Percentiles rank a stretch among this genome's conserved stretches.
These are phyloP conservation scores for Sphaerophoria rueppellii DNA, from an alignment of 2,888 invertebrate species.

Conservation along the genomic window DNA sequence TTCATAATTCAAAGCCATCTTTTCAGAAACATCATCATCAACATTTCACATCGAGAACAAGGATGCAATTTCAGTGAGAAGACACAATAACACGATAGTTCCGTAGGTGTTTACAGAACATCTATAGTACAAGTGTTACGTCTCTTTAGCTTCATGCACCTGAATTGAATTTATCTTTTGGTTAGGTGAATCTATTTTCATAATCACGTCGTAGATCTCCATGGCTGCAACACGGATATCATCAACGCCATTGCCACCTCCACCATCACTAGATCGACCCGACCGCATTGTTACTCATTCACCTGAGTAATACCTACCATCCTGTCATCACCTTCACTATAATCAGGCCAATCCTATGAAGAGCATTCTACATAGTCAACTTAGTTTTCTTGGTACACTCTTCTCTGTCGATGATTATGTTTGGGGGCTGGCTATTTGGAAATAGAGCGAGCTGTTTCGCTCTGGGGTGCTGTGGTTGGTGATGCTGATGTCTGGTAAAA, in stretches of 20 bases:
- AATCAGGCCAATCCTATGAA: not conserved
- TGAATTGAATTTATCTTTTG: conserved; percentile 40
- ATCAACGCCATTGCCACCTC: not conserved
- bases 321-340: conserved; percentile 6
- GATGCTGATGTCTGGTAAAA: conserved; percentile 58
- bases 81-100: conserved; percentile 6
- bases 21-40: conserved; percentile 12
- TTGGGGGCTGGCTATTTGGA: not conserved
- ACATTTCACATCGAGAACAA: conserved; percentile 29
- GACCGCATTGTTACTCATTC: conserved; percentile 31
- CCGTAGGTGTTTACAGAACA: conserved; percentile 22
- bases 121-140: not conserved
- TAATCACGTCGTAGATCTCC: conserved; percentile 50
- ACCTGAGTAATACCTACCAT: not conserved
- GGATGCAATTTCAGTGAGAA: conserved; percentile 24
- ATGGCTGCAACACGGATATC: conserved; percentile 7
- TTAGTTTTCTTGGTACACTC: conserved; percentile 43
- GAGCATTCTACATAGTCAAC: conserved; percentile 1
- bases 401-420: not conserved
- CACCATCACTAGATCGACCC: conserved; percentile 6
- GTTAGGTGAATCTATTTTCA: conserved; percentile 39
- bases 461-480: not conserved
- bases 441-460: not conserved
- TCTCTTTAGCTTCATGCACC: conserved; percentile 5
- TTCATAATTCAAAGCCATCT: conserved; percentile 9